Evolutionary conservation across 2,888 invertebrate genomes (phyloP), one percentile per base, ranked within the genome.

Genomic region (Eilema griseolum): DNA sequence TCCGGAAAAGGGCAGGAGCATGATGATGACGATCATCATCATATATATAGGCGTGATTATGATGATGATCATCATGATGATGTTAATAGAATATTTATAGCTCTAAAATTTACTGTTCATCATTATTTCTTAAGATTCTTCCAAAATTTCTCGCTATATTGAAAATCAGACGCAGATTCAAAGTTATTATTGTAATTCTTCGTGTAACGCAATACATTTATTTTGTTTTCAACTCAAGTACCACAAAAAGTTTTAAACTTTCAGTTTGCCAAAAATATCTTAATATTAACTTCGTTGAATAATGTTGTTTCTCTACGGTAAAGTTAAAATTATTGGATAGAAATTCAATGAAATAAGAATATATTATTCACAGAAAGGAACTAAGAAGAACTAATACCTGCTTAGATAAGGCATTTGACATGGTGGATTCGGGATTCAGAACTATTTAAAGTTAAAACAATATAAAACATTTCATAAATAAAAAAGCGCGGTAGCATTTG

Each of bases 111-210:
- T 41, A 41, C 4, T 41, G 16, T 41, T 41, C 41, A 46, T 46
- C 8, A 46, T 46, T 3, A 16, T 20, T 46, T 46, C 4, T 46
- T 20, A 7, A 20, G 7, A 46, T 46, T 46, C 46, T 46, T 46
- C 20, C 16, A 1, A 41, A 41, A 16, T 3, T 41, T 41, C 41
- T 41, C 33, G 61, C 16, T 52, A 67, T 11, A 61, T 56, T 62
- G 56, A 62, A 68, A 52, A 82, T 79, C 79, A 84, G 78, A 80
- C 72, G 70, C 71, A 79, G 79, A 78, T 80, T 80, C 76, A 76
- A 83, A 80, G 77, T 82, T 80, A 66, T 75, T 77, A 77, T 78
- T 77, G 73, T 81, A 80, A 78, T 83, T 80, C 80, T 80, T 81
- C 81, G 74, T 69, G 67, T 74, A 81, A 78, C 52, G 69, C 71